Evolutionary conservation across 2,888 invertebrate genomes (phyloP).

Genomic region (Drosophila barbarae): DNA sequence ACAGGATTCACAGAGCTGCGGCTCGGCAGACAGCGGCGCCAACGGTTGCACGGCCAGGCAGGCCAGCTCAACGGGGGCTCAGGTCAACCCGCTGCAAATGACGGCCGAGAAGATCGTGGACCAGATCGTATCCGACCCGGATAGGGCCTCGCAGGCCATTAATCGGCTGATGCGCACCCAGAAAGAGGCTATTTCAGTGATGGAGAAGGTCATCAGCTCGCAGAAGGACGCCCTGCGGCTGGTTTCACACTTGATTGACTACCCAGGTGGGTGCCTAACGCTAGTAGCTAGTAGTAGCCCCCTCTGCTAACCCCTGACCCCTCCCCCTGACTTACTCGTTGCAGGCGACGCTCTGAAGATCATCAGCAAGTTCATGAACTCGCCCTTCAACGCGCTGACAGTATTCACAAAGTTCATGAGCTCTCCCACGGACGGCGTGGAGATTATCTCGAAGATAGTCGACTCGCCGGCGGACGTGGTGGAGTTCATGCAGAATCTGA

Average conservation of each 20-base stretch:
- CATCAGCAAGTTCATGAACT: conserved; percentile 80
- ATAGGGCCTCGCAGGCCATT: conserved; percentile 78
- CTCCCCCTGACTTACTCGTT: conserved; percentile 4
- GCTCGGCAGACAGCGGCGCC: conserved; percentile 73
- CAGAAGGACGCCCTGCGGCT: conserved; percentile 79
- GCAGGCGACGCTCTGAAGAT: conserved; percentile 79
- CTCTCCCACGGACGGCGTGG: conserved; percentile 80
- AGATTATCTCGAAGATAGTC: conserved; percentile 79
- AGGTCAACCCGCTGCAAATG: conserved; percentile 70
- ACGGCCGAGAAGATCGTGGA: conserved; percentile 78
- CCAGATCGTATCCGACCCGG: conserved; percentile 77
- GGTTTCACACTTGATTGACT: conserved; percentile 78
- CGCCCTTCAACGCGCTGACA: conserved; percentile 79
- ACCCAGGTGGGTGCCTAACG: conserved; percentile 70
- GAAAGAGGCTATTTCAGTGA: conserved; percentile 73
- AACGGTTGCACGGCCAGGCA: conserved; percentile 29
- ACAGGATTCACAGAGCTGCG: conserved; percentile 77
- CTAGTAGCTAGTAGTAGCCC: neutral
- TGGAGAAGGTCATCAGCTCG: conserved; percentile 78
- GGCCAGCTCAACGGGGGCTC: conserved; percentile 42
- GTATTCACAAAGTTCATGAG: conserved; percentile 80
- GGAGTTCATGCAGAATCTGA: conserved; percentile 78
- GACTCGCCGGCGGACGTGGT: conserved; percentile 80
- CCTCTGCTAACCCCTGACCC: conserved; percentile 6
- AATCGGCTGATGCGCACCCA: conserved; percentile 78